Conservation (phyloP, 35 echinoderm and acorn worm genomes). For the Heliocidaris erythrogramma region DNA sequence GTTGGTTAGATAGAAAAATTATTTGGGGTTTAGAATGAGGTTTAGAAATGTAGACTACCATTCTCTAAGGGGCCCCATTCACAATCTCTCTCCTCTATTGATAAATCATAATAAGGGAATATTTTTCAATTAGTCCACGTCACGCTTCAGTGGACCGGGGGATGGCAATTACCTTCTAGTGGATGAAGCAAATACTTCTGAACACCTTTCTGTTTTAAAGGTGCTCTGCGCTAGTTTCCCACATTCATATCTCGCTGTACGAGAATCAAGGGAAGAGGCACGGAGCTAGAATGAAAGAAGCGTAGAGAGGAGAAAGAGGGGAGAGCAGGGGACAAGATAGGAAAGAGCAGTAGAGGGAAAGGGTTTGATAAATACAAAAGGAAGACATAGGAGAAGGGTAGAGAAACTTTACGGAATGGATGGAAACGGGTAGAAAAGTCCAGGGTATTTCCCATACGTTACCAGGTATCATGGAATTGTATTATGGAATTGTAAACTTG, state of each 20-base stretch:
- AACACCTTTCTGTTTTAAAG: background rate
- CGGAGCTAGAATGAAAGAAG: background rate
- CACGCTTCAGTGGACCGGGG: slow-evolving; percentile 11
- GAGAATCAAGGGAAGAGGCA: background rate
- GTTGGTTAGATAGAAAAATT: no score
- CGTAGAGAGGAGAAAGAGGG: background rate
- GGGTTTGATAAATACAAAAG: background rate
- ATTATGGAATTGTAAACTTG: no score
- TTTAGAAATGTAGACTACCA: background rate
- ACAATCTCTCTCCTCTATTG: background rate
- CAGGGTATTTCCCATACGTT: no score
- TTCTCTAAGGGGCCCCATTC: background rate
- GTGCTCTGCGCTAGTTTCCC: background rate
- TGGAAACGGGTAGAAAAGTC: no score
- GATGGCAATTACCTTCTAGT: background rate
- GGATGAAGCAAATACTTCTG: background rate
- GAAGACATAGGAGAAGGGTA: background rate
- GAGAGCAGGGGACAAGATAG: background rate
- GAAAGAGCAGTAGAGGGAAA: background rate
- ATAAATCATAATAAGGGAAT: slow-evolving; percentile 26
- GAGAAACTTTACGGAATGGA: background rate
- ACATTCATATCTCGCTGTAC: background rate
- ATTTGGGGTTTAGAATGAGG: background rate
- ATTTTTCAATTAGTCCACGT: slow-evolving; percentile 25
- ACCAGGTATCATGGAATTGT: no score